Percentiles rank a stretch among this genome's conserved stretches.
phyloP scores from a whole-genome alignment of 1,140 invertebrate species.

The Hylyphantes graminicola region DNA sequence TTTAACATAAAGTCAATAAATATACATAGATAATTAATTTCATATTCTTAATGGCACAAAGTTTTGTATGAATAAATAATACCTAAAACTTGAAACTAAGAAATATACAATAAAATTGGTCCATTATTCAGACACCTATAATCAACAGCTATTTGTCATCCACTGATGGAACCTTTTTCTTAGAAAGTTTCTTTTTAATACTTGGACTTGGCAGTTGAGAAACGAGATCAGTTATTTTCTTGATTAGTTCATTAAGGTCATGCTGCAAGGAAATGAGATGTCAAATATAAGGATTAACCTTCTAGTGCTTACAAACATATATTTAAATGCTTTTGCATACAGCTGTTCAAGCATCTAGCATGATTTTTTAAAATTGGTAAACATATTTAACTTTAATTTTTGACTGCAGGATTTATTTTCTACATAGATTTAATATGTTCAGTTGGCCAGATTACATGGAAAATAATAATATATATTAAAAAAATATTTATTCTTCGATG shows the following conservation, averaged over 20 bases:
- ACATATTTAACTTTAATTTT: no score
- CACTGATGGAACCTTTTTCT: slow-evolving; percentile 18
- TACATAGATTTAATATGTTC: no score
- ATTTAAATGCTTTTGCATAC: no score
- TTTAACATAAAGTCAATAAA: background rate
- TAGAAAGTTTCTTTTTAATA: slow-evolving; percentile 38
- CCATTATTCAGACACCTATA: slow-evolving; percentile 1
- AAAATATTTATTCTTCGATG: no score
- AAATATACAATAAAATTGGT: slow-evolving; percentile 7
- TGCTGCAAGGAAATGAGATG: slow-evolving; percentile 2
- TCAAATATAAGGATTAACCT: background rate
- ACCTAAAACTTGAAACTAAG: background rate
- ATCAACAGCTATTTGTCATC: slow-evolving; percentile 22
- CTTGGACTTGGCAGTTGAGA: slow-evolving; percentile 27
- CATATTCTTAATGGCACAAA: slow-evolving; percentile 35
- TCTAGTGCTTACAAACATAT: background rate
- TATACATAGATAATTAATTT: background rate
- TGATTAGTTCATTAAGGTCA: slow-evolving; percentile 45
- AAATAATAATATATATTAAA: no score
- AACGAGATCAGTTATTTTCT: slow-evolving; percentile 48
- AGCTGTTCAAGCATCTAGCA: no score
- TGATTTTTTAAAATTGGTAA: no score
- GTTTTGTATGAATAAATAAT: slow-evolving; percentile 25
- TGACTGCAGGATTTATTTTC: no score
- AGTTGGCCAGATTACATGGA: no score